A percentile compares a stretch with the other conserved stretches of the same genome.
These are phyloP conservation scores for Baryphthengus martii DNA, from an alignment of 2,113 vertebrate genomes.

Conservation along the genomic window DNA sequence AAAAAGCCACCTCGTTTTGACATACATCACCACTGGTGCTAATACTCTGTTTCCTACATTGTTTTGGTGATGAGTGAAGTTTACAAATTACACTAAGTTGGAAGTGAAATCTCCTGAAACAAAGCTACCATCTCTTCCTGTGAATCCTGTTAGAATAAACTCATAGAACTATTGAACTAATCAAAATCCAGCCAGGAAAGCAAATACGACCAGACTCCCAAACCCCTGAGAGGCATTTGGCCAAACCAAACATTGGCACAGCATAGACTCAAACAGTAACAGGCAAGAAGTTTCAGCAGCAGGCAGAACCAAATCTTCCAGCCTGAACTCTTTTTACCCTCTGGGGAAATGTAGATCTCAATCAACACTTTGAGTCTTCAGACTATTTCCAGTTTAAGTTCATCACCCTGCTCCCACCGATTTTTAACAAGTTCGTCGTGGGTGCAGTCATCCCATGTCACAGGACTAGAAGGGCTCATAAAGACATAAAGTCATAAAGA, in stretches of 20 bases:
- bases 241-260: background rate
- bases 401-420: background rate
- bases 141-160: background rate
- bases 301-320: background rate
- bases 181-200: background rate
- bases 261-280: background rate
- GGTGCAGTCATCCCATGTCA: background rate
- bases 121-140: background rate
- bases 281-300: background rate
- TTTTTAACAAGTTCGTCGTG: background rate
- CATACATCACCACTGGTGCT: background rate
- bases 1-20: conserved; percentile 14
- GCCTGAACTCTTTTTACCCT: background rate
- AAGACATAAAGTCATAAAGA: background rate
- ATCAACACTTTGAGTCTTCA: background rate
- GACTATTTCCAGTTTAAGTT: background rate
- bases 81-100: background rate
- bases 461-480: background rate
- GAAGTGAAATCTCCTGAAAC: background rate
- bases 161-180: background rate
- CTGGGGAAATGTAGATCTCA: background rate
- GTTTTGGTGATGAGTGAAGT: conserved; percentile 32
- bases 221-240: background rate
- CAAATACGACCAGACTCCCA: background rate
- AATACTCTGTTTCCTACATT: conserved; percentile 13